A percentile compares a stretch with the other conserved stretches of the same genome.
phyloP scores from a whole-genome alignment of 1,140 invertebrate genomes.

The Idris sp. region DNA sequence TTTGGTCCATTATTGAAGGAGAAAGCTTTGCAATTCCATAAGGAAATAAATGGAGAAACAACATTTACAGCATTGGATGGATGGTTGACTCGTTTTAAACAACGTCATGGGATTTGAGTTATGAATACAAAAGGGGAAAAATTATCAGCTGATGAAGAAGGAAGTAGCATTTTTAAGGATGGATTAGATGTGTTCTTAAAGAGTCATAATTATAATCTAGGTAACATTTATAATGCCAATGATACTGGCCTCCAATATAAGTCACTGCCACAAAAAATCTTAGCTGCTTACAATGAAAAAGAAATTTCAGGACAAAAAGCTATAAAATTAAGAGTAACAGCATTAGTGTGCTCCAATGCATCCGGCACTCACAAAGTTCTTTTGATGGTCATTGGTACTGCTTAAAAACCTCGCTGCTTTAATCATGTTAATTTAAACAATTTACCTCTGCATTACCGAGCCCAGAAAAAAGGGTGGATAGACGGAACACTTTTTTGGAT shows the following conservation, averaged over 20 bases:
- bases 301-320: constrained; percentile 5
- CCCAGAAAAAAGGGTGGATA: constrained; percentile 23
- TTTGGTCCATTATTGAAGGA: constrained; percentile 52
- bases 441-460: constrained; percentile 13
- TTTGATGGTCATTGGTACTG: constrained; percentile 25
- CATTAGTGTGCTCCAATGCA: constrained; percentile 18
- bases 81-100: constrained; percentile 67
- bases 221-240: too few relatives aligned
- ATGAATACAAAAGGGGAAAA: constrained; percentile 35
- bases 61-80: constrained; percentile 66
- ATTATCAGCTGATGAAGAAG: constrained; percentile 25
- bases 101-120: constrained; percentile 65
- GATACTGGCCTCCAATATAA: constrained; percentile 72
- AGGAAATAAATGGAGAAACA: constrained; percentile 52
- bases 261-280: constrained; percentile 64
- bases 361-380: constrained; percentile 19
- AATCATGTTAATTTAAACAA: not conserved
- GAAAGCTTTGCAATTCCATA: constrained; percentile 39
- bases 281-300: constrained; percentile 21
- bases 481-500: constrained; percentile 10
- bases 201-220: too few relatives aligned
- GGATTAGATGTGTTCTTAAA: constrained; percentile 17
- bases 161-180: constrained; percentile 15
- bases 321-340: constrained; percentile 15
- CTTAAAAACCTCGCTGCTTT: constrained; percentile 13